phyloP scores from a whole-genome alignment of 2,113 vertebrate species.

The Irena cyanogastra region DNA sequence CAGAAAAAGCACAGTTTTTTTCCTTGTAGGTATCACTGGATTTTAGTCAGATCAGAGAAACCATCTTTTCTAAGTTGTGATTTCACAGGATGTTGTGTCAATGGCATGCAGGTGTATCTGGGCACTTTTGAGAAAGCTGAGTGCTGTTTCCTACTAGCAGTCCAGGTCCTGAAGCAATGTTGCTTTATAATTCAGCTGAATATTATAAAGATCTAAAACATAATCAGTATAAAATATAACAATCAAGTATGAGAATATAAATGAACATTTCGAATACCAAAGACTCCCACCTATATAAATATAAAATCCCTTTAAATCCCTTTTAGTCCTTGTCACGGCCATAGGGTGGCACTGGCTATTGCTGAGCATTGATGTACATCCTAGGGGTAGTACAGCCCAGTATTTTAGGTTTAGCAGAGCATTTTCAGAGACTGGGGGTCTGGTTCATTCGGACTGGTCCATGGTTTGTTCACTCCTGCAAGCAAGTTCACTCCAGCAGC shows the following conservation, averaged over 20 bases:
- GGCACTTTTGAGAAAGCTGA: background rate
- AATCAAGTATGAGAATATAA: background rate
- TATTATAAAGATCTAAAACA: background rate
- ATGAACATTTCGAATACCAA: background rate
- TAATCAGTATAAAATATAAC: background rate
- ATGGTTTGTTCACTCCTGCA: background rate
- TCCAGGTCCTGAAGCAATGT: rapidly evolving
- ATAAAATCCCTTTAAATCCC: background rate
- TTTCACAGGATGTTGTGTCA: background rate
- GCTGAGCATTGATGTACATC: background rate
- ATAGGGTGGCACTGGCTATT: background rate
- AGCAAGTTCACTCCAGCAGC: background rate
- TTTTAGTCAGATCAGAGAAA: background rate
- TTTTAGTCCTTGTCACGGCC: background rate
- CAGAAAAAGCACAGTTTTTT: background rate
- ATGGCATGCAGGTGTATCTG: background rate
- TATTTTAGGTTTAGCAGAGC: background rate
- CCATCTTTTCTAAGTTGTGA: background rate
- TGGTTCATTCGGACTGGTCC: background rate
- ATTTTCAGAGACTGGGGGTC: background rate
- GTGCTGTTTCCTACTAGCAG: background rate
- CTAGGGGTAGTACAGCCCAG: background rate
- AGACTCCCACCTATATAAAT: background rate
- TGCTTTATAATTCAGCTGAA: background rate
- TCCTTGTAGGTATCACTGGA: background rate